A percentile compares a stretch with the other conserved stretches of the same genome.
Conservation (phyloP, 2,888 invertebrate genomes). For the Blastobasis lacticolella region DNA sequence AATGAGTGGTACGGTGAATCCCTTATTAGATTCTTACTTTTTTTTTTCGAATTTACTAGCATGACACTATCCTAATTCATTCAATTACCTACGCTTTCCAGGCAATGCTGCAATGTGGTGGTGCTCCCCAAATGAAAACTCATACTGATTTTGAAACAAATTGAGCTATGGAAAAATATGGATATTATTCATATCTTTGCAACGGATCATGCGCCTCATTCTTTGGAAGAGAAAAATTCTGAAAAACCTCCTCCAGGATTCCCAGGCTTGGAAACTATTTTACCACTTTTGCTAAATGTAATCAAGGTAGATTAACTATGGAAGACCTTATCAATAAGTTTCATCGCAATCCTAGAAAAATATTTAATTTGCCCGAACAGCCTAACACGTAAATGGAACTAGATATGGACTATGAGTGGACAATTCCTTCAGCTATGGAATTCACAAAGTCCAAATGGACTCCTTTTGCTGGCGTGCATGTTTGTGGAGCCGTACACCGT, state of each 20-base stretch:
- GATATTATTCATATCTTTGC: conserved; percentile 98
- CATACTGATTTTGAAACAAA: conserved; percentile 97
- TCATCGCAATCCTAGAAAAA: conserved; percentile 93
- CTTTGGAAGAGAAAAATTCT: conserved; percentile 89
- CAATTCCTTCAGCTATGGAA: conserved; percentile 84
- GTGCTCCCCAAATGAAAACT: conserved; percentile 89
- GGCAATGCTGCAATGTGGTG: conserved; percentile 84
- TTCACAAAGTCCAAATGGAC: conserved; percentile 98
- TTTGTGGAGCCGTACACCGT: conserved; percentile 91
- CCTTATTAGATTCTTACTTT: no score
- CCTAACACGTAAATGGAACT: conserved; percentile 97
- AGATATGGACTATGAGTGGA: conserved; percentile 94
- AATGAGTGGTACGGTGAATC: no score
- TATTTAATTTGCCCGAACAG: conserved; percentile 97
- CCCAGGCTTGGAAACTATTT: conserved; percentile 97
- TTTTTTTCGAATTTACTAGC: no score
- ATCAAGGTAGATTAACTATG: conserved; percentile 88
- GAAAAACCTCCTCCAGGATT: conserved; percentile 93
- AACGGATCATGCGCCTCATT: conserved; percentile 99
- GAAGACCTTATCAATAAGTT: conserved; percentile 94
- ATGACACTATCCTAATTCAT: no score
- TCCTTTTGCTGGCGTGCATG: conserved; percentile 92
- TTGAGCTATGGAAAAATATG: conserved; percentile 98
- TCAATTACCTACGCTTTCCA: conserved; percentile 32
- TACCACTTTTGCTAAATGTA: conserved; percentile 95